phyloP scores from a whole-genome alignment of 2,797 vertebrate genomes.

The Crocodylus rhombifer region DNA sequence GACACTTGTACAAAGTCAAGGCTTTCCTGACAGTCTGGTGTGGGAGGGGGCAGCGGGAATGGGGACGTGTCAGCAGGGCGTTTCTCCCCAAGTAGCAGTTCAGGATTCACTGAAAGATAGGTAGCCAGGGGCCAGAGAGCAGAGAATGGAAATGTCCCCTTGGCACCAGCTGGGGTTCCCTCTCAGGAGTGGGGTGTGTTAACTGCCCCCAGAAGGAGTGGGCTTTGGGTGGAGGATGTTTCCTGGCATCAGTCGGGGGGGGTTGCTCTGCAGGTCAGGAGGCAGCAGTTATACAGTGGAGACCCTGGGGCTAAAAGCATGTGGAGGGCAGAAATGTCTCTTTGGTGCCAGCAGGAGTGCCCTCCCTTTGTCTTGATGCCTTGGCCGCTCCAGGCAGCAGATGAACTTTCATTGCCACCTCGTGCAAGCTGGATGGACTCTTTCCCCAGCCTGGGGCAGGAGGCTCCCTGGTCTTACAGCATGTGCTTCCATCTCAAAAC shows the following conservation, averaged over 20 bases:
- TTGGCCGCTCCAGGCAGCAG: too few relatives aligned
- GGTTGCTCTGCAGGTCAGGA: background rate
- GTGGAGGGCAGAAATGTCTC: background rate
- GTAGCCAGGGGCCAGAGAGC: background rate
- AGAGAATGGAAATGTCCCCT: background rate
- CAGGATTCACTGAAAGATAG: background rate
- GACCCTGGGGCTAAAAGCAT: background rate
- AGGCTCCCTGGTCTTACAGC: background rate
- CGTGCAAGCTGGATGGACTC: background rate
- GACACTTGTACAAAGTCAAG: background rate
- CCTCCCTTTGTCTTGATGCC: background rate
- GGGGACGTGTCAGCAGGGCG: constrained; percentile 13
- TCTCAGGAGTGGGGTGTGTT: background rate
- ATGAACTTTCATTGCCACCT: background rate
- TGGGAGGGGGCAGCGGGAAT: background rate
- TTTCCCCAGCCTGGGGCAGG: background rate
- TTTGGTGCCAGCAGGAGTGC: background rate
- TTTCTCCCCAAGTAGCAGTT: background rate
- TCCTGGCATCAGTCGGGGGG: background rate
- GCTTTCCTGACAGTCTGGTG: background rate
- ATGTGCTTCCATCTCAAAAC: background rate
- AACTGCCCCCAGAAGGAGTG: background rate
- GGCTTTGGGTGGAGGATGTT: background rate
- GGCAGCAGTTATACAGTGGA: background rate
- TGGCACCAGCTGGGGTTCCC: background rate